Evolutionary conservation across 2,797 vertebrate species (phyloP), one percentile per base, ranked within the genome.

Genomic region (Anniella stebbinsi): DNA sequence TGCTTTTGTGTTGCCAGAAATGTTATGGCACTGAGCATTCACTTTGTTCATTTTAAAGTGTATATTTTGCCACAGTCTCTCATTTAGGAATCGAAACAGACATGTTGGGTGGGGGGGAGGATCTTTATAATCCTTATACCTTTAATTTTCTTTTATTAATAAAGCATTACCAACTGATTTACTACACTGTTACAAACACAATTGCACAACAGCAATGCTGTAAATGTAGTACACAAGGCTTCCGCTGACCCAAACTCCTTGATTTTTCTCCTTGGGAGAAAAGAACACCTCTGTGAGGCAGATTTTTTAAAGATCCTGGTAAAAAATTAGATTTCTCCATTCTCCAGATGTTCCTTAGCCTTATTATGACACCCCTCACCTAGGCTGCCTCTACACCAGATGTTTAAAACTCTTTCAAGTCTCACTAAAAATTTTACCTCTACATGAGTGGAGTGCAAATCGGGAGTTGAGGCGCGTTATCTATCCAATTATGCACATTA

Each of bases 351-450:
- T 93, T 89, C 0, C 0, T 90, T 76, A 0, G 73, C 86, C 87
- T 93, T 23, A 87, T 95, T 96, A 92, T 93, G 80, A 95, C 92
- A 93, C 93, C 92, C 95, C 95, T 95, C 95, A 94, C 94, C 93
- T 95, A n/a, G n/a, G n/a, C n/a, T n/a, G n/a, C n/a, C n/a, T n/a
- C n/a, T n/a, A n/a, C n/a, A n/a, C n/a, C n/a, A n/a, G n/a, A n/a
- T n/a, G n/a, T n/a, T n/a, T n/a, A n/a, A n/a, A n/a, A n/a, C n/a
- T n/a, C n/a, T n/a, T n/a, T n/a, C n/a, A n/a, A n/a, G n/a, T n/a
- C n/a, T n/a, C n/a, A n/a, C n/a, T n/a, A n/a, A n/a, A n/a, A n/a
- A n/a, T n/a, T n/a, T n/a, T n/a, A n/a, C n/a, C n/a, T n/a, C n/a
- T n/a, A n/a, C n/a, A n/a, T n/a, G n/a, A n/a, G n/a, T n/a, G n/a